A percentile compares a stretch with the other conserved stretches of the same genome.
Conservation (phyloP, 1,140 invertebrate species). For the Pseudobourletiella spinata region DNA sequence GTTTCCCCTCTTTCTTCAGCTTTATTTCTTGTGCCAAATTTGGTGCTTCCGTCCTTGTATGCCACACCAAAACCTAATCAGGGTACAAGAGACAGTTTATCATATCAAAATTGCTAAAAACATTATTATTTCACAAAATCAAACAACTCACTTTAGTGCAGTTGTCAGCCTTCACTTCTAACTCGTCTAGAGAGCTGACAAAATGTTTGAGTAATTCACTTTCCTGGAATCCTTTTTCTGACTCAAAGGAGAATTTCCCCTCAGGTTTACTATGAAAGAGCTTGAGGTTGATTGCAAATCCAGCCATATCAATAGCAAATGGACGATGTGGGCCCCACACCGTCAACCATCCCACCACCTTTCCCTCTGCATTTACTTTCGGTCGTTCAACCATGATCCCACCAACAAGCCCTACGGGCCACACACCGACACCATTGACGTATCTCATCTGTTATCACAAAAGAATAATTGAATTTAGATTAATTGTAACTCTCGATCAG, state of each 20-base stretch:
- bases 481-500: no score
- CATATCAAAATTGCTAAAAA: no score
- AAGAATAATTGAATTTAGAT: background rate
- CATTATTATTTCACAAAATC: no score
- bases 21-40: constrained; percentile 55
- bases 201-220: constrained; percentile 76
- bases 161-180: constrained; percentile 80
- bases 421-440: constrained; percentile 81
- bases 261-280: constrained; percentile 65
- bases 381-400: constrained; percentile 73
- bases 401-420: constrained; percentile 94
- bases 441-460: constrained; percentile 55
- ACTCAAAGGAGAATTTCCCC: constrained; percentile 71
- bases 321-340: constrained; percentile 44
- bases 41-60: constrained; percentile 84
- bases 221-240: constrained; percentile 83
- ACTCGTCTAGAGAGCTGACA: constrained; percentile 56
- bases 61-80: constrained; percentile 92
- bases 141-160: constrained; percentile 75
- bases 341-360: constrained; percentile 65
- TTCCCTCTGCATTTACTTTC: constrained; percentile 54
- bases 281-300: constrained; percentile 85
- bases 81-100: no score
- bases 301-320: constrained; percentile 98
- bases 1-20: constrained; percentile 42